A percentile compares a stretch with the other conserved stretches of the same genome.
Conservation (phyloP, 2,888 invertebrate genomes). For the Hemithea aestivaria region DNA sequence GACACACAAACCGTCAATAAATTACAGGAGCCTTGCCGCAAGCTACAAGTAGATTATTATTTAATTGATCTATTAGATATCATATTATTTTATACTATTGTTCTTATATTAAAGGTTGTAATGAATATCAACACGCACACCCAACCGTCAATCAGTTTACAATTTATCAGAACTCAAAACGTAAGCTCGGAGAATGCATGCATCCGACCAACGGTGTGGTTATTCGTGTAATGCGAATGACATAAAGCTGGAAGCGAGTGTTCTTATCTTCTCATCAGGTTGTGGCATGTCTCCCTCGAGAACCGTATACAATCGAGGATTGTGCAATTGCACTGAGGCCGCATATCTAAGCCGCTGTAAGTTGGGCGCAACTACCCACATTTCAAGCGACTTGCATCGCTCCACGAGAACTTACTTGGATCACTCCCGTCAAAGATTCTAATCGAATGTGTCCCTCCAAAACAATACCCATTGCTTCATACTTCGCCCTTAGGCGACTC, state of each 20-base stretch:
- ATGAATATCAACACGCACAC: slow-evolving; percentile 33
- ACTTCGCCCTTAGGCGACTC: slow-evolving; percentile 34
- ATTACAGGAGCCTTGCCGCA: slow-evolving; percentile 40
- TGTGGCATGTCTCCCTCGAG: slow-evolving; percentile 36
- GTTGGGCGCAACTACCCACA: slow-evolving; percentile 37
- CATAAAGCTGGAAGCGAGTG: slow-evolving; percentile 18
- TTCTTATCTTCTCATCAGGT: slow-evolving; percentile 45
- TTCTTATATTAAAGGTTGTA: slow-evolving; percentile 34
- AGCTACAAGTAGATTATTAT: slow-evolving; percentile 40
- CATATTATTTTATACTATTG: slow-evolving; percentile 28
- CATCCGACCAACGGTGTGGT: slow-evolving; percentile 4
- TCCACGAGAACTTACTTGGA: slow-evolving; percentile 35
- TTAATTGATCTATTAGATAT: slow-evolving; percentile 34
- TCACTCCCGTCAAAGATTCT: slow-evolving; percentile 38
- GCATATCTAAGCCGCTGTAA: slow-evolving; percentile 49
- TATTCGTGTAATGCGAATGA: slow-evolving; percentile 24
- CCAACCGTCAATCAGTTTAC: slow-evolving; percentile 20
- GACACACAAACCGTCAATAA: slow-evolving; percentile 35
- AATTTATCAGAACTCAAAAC: slow-evolving; percentile 11
- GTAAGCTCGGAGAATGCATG: slow-evolving; percentile 10
- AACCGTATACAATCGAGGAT: slow-evolving; percentile 40
- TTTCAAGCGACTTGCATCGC: slow-evolving; percentile 26
- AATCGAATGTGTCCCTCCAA: slow-evolving; percentile 44
- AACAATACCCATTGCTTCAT: slow-evolving; percentile 53
- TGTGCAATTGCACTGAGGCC: slow-evolving; percentile 49